These are phyloP conservation scores for Ciconia maguari DNA, from an alignment of 2,113 vertebrate genomes.

Conservation along the genomic window DNA sequence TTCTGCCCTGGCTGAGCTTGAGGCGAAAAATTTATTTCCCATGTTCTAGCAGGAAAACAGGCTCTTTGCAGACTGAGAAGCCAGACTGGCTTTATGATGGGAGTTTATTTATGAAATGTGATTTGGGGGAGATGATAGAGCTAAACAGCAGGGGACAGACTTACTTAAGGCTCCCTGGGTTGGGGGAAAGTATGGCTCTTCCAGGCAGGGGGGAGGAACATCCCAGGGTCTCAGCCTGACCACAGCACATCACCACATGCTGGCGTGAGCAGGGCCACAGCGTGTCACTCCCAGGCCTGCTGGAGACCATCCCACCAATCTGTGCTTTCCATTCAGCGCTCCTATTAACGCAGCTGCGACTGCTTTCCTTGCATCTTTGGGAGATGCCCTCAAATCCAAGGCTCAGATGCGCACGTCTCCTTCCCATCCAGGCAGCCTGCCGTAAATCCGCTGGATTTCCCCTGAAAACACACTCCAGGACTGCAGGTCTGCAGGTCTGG, in stretches of 20 bases:
- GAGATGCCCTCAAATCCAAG: not conserved
- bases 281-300: not conserved
- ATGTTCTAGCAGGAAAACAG: not conserved
- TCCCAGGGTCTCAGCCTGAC: not conserved
- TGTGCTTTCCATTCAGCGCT: fast-evolving
- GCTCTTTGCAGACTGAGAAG: not conserved
- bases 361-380: not conserved
- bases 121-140: not conserved
- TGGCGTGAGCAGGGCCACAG: not conserved
- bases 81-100: not conserved
- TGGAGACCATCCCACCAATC: not conserved
- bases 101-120: not conserved
- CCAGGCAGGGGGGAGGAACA: no score
- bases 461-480: not conserved
- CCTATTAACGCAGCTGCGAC: fast-evolving
- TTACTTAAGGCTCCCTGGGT: not conserved
- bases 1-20: not conserved
- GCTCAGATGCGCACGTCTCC: fast-evolving
- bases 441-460: not conserved
- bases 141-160: not conserved
- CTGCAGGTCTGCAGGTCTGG: not conserved
- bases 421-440: not conserved
- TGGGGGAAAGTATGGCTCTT: not conserved
- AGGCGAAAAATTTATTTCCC: not conserved
- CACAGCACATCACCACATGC: not conserved